Evolutionary conservation across 2,113 vertebrate genomes (phyloP), one percentile per base, ranked within the genome.

Genomic region (Halichoeres trimaculatus): DNA sequence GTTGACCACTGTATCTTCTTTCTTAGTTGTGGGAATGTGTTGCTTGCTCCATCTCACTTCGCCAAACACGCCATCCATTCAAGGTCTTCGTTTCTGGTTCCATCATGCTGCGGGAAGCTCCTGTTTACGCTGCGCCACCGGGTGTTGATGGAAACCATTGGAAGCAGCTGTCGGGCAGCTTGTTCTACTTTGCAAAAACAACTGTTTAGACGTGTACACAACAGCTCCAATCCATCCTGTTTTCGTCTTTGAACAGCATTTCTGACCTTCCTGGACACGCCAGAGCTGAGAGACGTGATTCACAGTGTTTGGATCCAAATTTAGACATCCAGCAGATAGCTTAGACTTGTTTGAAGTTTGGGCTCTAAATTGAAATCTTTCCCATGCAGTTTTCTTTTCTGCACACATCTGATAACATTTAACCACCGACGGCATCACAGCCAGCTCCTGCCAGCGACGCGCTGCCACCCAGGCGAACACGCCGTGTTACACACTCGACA

Each of bases 401-500:
- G 66, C 65, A 55, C 38, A 17, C 55, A 17, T 53, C 51, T 58
- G 55, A 68, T 59, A 68, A 69, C 66, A 60, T 78, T 81, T 58
- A 64, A 30, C 68, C 54, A 35, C 36, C 36, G 60, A 53, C 19
- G 2, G 35, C 45, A 12, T 40, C 45, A 17, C 22, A 57, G 60
- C 10, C 0, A 9, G 3, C 34, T 2, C 8, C 23, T 72, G 71
- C 80, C 77, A 74, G 56, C 10, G 10, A 67, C 75, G 23, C 53
- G 5, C 68, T 55, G 74, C 76, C 65, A 84, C 67, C 72, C 68
- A 36, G 35, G 40, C 17, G 14, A 84, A 83, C 79, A 58, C 8
- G 35, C 47, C 43, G 24, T 9, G 51, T 63, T 76, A 76, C 85
- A 74, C 56, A 52, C 75, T 88, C 64, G 24, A 72, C 75, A 70